phyloP scores from a whole-genome alignment of 2,113 vertebrate genomes.

The Xyrauchen texanus region DNA sequence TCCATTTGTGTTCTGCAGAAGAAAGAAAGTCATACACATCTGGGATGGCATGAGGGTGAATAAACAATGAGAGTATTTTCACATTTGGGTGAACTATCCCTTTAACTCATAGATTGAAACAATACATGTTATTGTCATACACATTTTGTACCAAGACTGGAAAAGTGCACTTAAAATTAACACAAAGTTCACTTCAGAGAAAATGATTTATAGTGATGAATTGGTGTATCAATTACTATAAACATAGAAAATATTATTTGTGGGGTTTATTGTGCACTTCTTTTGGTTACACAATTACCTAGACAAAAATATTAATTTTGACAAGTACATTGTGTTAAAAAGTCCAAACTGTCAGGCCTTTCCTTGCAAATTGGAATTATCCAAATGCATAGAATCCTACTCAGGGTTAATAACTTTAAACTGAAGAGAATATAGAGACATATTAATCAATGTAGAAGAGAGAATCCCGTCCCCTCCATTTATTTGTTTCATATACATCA shows the following conservation, averaged over 20 bases:
- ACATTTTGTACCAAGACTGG: conserved; percentile 9
- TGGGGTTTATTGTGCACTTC: neutral
- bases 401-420: neutral
- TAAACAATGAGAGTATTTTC: too few species aligned
- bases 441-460: conserved; percentile 44
- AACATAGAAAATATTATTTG: conserved; percentile 10
- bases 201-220: neutral
- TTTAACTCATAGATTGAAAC: neutral
- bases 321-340: neutral
- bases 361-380: neutral
- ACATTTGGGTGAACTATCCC: neutral
- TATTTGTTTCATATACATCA: conserved; percentile 83
- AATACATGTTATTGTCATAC: conserved; percentile 25
- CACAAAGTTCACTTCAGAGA: neutral
- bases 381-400: neutral
- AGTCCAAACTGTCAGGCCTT: neutral
- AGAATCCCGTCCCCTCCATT: conserved; percentile 64
- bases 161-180: conserved; percentile 26
- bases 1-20: too few species aligned
- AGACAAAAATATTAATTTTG: neutral
- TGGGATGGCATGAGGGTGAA: too few species aligned
- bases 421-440: conserved; percentile 21
- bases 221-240: conserved; percentile 13
- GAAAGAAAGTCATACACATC: too few species aligned
- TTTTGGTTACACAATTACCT: neutral